Base-by-base conservation (phyloP, 2,113 vertebrate species). In the Octodon degus region DNA sequence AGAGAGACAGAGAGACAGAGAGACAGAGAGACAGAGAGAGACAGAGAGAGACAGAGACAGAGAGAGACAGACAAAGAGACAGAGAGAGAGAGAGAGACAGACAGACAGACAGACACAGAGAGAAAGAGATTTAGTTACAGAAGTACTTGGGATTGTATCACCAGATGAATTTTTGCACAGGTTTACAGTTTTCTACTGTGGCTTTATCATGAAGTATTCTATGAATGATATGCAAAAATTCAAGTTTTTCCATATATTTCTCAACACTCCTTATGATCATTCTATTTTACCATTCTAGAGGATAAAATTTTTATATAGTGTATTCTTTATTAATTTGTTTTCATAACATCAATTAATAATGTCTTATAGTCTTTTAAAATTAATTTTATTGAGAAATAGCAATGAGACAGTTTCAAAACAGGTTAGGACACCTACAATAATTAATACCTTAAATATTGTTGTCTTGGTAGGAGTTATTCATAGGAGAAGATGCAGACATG, bases 1-100 rank as follows among this genome's bases (percentile, higher is more conserved):
- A 14, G 3, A 14, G 12, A 14, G 12, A 14, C 1, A 14, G 12
- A 14, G 12, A 14, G 12, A 8, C 1, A 14, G 12, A 14, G 16
- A 19, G 16, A 19, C 3, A 17, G 3, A 19, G 3, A 58, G 2
- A 19, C 3, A 19, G 16, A 19, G 5, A 14, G 3, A 14, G 12
- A 14, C 1, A 14, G 12, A 14, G 12, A 14, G 12, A 14, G 12
- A 8, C 1, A 14, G 12, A 14, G 16, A 19, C 3, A 19, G 16
- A 19, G 3, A 19, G 3, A 19, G 2, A 19, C 3, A 19, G 16
- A 19, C 12, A 55, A 3, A 55, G 53, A 55, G 53, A 55, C 12
- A 55, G 53, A 55, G 53, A 55, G 53, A 50, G 14, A 55, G 53
- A 55, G 55, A 58, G 17, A 58, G 55, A 58, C 0, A 58, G 16